Conservation (phyloP, 37 sponge, comb jelly and placozoan species). For the Hexactinellida sp. region DNA sequence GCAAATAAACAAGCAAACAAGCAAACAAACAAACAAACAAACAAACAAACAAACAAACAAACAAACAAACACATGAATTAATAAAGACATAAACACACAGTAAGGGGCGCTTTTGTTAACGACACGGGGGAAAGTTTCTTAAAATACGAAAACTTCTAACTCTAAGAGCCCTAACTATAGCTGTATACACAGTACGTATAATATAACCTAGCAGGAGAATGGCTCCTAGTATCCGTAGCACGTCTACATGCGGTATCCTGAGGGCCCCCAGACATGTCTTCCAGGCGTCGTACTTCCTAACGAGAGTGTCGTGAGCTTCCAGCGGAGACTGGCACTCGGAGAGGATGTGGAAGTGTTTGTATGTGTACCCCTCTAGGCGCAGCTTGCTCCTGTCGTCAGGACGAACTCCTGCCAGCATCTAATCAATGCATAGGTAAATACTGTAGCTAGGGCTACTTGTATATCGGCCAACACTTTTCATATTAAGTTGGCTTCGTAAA, state of each 20-base stretch:
- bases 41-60: no score
- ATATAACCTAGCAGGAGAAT: not conserved
- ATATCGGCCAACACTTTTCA: not conserved
- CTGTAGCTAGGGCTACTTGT: not conserved
- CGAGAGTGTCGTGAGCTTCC: not conserved
- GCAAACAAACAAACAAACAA: no score
- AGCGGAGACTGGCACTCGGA: conserved; percentile 8
- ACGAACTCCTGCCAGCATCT: not conserved
- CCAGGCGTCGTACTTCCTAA: not conserved
- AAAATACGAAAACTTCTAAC: no score
- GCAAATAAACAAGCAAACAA: no score
- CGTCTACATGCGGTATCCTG: not conserved
- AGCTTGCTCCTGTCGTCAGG: not conserved
- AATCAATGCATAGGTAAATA: not conserved
- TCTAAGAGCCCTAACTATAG: no score
- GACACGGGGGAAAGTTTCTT: no score
- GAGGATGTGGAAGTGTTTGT: conserved; percentile 16
- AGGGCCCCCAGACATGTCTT: not conserved
- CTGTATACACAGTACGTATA: no score
- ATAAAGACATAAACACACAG: no score
- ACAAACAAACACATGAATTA: no score
- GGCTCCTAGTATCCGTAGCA: not conserved
- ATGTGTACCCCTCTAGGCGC: not conserved
- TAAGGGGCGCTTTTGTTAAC: no score
- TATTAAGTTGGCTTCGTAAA: no score